Percentiles rank a stretch among this genome's conserved stretches.
Conservation (phyloP, 2,113 vertebrate species). For the Leucosticte australis region DNA sequence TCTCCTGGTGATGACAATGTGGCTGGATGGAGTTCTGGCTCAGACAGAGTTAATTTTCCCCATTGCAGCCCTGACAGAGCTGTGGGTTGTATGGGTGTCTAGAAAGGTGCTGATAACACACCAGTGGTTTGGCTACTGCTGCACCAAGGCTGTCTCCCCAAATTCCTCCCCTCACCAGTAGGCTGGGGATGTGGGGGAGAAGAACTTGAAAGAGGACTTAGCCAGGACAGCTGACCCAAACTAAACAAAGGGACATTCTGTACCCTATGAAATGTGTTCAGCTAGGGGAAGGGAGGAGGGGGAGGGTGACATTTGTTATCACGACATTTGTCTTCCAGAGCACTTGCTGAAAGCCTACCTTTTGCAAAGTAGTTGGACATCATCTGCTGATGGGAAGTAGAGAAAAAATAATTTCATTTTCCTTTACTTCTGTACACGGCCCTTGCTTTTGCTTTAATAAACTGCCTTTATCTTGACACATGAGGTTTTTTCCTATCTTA, state of each 20-base stretch:
- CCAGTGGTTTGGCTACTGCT: neutral
- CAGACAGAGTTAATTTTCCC: neutral
- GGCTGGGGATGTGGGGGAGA: fast-evolving
- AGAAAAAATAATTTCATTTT: neutral
- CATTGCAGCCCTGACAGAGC: neutral
- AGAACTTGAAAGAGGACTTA: neutral
- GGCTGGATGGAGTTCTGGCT: neutral
- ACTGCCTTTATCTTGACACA: neutral
- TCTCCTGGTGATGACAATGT: neutral
- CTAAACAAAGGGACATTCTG: neutral
- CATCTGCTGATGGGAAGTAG: neutral
- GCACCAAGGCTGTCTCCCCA: neutral
- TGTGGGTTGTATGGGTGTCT: neutral
- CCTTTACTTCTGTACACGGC: neutral
- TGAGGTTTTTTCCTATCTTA: neutral
- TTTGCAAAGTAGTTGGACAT: neutral
- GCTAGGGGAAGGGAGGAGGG: neutral
- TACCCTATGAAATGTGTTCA: neutral
- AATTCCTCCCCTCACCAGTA: neutral
- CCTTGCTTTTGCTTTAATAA: neutral
- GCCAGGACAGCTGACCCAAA: neutral
- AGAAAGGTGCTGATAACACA: neutral
- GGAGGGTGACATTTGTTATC: neutral
- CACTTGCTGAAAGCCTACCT: neutral
- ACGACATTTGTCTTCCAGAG: neutral